phyloP scores from a whole-genome alignment of 2,797 vertebrate species.

The Leucoraja ocellata region DNA sequence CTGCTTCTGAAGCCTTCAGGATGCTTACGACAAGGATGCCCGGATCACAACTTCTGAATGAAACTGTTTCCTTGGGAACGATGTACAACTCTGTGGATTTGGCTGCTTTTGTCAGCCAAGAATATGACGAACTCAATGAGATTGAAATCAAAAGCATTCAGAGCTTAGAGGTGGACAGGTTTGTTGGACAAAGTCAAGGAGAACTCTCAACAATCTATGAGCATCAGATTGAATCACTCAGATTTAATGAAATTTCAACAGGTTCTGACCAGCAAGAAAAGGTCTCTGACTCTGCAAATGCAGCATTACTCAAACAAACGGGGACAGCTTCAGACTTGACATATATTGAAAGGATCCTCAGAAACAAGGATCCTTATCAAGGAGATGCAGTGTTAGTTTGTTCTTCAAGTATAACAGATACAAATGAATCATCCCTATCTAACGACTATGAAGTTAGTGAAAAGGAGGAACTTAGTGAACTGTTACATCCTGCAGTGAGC shows the following conservation, averaged over 20 bases:
- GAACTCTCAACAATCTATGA: conserved; percentile 28
- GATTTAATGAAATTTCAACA: not conserved
- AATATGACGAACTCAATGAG: conserved; percentile 17
- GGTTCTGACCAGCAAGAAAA: not conserved
- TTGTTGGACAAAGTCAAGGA: conserved; percentile 17
- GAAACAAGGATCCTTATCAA: conserved; percentile 47
- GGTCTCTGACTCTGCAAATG: not conserved
- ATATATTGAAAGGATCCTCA: conserved; percentile 50
- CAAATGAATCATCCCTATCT: not conserved
- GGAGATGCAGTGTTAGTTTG: conserved; percentile 45
- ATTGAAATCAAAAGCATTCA: not conserved
- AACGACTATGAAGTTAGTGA: not conserved
- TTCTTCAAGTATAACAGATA: not conserved
- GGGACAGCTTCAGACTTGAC: conserved; percentile 39
- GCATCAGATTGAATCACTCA: not conserved
- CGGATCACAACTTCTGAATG: not conserved
- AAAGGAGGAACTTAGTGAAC: not conserved
- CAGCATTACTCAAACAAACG: conserved; percentile 38
- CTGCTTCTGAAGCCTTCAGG: not conserved
- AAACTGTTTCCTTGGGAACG: conserved; percentile 26
- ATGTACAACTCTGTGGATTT: conserved; percentile 32
- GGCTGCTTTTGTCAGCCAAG: conserved; percentile 32
- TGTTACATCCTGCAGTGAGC: not conserved
- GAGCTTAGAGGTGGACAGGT: not conserved
- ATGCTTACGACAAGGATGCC: not conserved